A percentile compares a stretch with the other conserved stretches of the same genome.
Conservation (phyloP, 2,888 invertebrate genomes). For the Amphipoea oculea region DNA sequence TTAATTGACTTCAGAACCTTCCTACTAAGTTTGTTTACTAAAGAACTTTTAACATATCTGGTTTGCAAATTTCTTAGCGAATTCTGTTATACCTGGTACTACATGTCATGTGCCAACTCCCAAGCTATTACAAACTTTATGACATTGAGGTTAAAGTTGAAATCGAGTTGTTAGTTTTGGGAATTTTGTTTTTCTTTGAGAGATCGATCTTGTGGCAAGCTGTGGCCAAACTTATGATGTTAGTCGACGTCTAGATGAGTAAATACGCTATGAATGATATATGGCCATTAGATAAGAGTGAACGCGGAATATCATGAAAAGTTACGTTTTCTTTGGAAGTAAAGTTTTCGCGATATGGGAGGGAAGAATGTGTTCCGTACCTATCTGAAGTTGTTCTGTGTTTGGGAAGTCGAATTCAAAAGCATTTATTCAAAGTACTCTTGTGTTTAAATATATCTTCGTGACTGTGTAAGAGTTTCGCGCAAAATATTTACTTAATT, state of each 20-base stretch:
- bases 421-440: conserved; percentile 23
- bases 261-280: conserved; percentile 58
- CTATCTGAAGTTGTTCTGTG: conserved; percentile 24
- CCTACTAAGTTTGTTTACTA: conserved; percentile 61
- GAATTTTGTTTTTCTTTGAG: conserved; percentile 45
- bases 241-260: conserved; percentile 47
- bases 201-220: conserved; percentile 47
- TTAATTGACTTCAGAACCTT: conserved; percentile 63
- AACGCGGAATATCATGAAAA: conserved; percentile 37
- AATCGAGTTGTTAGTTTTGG: conserved; percentile 20
- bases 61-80: conserved; percentile 67
- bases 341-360: conserved; percentile 31
- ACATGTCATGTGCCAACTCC: conserved; percentile 17
- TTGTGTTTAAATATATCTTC: background rate
- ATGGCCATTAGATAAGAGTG: conserved; percentile 48
- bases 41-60: conserved; percentile 67
- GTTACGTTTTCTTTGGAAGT: conserved; percentile 32
- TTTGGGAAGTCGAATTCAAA: conserved; percentile 20
- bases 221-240: conserved; percentile 47
- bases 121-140: conserved; percentile 37
- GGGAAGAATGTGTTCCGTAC: conserved; percentile 6
- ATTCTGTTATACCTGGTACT: conserved; percentile 36
- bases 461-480: background rate
- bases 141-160: conserved; percentile 11
- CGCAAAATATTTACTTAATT: too few relatives aligned